phyloP scores from a whole-genome alignment of 2,113 vertebrate genomes.

The Scalopus aquaticus region DNA sequence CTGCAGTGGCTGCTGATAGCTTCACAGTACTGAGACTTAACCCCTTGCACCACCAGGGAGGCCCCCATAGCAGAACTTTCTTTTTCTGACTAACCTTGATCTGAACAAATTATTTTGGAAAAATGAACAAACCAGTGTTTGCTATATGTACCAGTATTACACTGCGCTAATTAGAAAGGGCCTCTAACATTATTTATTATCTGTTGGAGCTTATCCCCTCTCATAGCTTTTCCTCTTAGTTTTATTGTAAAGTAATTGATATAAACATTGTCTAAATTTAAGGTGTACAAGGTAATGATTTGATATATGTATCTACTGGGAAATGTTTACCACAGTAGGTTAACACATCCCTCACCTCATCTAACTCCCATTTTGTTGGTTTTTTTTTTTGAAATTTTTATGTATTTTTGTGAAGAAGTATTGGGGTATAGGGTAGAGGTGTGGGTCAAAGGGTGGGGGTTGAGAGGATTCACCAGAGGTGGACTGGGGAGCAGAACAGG shows the following conservation, averaged over 20 bases:
- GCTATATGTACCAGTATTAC: not conserved
- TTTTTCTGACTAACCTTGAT: slow-evolving; percentile 66
- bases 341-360: not conserved
- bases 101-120: slow-evolving; percentile 47
- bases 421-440: too few species aligned
- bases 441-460: fast-evolving
- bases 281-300: not conserved
- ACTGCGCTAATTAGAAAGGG: not conserved
- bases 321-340: not conserved
- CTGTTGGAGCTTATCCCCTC: not conserved
- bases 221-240: not conserved
- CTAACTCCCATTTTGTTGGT: not conserved
- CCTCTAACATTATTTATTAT: not conserved
- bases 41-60: too few species aligned
- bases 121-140: not conserved
- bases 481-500: too few species aligned
- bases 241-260: not conserved
- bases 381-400: not conserved
- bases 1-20: too few species aligned
- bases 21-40: too few species aligned
- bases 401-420: too few species aligned
- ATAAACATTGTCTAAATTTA: not conserved
- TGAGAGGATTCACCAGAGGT: not conserved
- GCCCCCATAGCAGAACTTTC: slow-evolving; percentile 39
- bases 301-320: not conserved